Percentiles rank a stretch among this genome's conserved stretches.
Evolutionary conservation across 2,888 invertebrate genomes (phyloP).

Genomic region (Leucophora obtusa): DNA sequence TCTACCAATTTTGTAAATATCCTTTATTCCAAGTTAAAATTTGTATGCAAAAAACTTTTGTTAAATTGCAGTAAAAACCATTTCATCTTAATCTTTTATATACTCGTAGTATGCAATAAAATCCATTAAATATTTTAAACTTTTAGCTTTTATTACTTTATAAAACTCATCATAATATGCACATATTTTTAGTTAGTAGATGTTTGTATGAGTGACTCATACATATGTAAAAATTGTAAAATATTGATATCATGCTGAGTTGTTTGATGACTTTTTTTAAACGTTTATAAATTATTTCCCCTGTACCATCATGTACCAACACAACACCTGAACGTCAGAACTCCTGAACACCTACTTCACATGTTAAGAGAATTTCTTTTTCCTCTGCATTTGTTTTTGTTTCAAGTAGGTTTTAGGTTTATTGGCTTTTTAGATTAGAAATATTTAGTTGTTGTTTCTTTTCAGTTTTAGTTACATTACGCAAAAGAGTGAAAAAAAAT

Average conservation of each 20-base stretch:
- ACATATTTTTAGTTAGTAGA: background rate
- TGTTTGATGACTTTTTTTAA: slow-evolving; percentile 35
- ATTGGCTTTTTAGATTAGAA: slow-evolving; percentile 52
- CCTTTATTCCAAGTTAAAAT: no score
- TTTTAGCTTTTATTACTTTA: slow-evolving; percentile 1
- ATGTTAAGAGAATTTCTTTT: slow-evolving; percentile 9
- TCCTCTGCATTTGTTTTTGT: background rate
- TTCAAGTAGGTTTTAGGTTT: slow-evolving; percentile 47
- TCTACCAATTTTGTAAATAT: no score
- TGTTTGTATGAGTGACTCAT: background rate
- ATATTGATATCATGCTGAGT: slow-evolving; percentile 42
- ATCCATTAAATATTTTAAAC: background rate
- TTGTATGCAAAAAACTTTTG: no score
- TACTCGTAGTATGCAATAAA: no score
- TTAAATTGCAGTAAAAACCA: no score
- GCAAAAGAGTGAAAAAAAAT: slow-evolving; percentile 25
- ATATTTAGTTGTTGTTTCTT: slow-evolving; percentile 25
- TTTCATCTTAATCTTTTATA: no score
- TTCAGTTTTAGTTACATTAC: slow-evolving; percentile 17
- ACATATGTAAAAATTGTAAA: slow-evolving; percentile 22
- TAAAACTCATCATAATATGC: background rate
- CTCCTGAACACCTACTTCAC: slow-evolving; percentile 10
- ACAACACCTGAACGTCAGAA: background rate
- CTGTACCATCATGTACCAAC: background rate
- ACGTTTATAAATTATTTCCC: slow-evolving; percentile 17